phyloP scores from a whole-genome alignment of 2,797 vertebrate species.

The Bradypodion ventrale region DNA sequence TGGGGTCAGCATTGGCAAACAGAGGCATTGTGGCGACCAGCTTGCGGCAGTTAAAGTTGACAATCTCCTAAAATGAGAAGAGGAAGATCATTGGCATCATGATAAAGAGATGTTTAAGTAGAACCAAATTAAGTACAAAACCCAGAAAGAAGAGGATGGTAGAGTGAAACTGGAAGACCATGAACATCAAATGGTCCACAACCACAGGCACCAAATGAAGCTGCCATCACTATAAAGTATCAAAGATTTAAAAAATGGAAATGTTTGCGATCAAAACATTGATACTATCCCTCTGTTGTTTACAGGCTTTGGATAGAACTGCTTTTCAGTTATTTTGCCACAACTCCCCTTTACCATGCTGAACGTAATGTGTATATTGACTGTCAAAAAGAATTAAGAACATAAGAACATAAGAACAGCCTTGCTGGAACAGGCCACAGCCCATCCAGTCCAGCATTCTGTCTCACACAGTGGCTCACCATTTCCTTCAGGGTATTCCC shows the following conservation, averaged over 20 bases:
- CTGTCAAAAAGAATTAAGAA: too few species aligned
- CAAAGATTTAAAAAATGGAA: not conserved
- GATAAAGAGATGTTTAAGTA: not conserved
- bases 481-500: too few species aligned
- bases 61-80: slow-evolving; percentile 86
- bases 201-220: not conserved
- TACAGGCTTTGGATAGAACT: not conserved
- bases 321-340: not conserved
- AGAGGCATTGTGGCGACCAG: slow-evolving; percentile 97
- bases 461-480: too few species aligned
- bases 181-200: not conserved
- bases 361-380: too few species aligned
- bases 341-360: not conserved
- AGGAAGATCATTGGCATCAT: slow-evolving; percentile 17
- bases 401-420: too few species aligned
- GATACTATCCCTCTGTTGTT: not conserved
- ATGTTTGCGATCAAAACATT: not conserved
- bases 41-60: slow-evolving; percentile 98
- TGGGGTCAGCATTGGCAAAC: slow-evolving; percentile 97
- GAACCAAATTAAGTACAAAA: not conserved
- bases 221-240: not conserved
- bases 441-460: too few species aligned
- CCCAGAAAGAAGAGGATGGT: not conserved
- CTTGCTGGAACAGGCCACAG: too few species aligned
- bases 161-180: not conserved